These are phyloP conservation scores for Brachypodius melanocephalos DNA, from an alignment of 2,113 vertebrate species.

Conservation along the genomic window DNA sequence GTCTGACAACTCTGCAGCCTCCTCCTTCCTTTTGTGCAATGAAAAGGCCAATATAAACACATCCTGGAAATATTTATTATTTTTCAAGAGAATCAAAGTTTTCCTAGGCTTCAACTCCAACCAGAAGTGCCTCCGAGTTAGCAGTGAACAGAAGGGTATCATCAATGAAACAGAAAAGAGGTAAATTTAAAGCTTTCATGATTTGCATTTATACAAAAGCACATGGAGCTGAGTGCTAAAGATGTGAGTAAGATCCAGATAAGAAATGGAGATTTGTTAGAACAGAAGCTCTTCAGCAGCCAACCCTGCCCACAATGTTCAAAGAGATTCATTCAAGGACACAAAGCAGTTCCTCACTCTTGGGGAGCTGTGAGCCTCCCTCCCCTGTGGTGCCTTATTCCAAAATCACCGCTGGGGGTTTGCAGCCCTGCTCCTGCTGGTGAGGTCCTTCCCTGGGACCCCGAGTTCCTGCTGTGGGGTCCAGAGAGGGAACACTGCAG, in stretches of 20 bases:
- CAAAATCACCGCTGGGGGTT: not conserved
- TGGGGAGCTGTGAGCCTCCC: not conserved
- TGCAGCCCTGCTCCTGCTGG: not conserved
- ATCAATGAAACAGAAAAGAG: not conserved
- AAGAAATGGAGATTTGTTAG: not conserved
- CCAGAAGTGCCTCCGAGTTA: not conserved
- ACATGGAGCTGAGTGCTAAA: not conserved
- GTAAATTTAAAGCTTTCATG: not conserved
- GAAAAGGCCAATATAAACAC: not conserved
- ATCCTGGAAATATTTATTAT: not conserved
- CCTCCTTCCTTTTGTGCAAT: not conserved
- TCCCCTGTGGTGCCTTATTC: not conserved
- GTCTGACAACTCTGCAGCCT: not conserved
- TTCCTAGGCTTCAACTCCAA: not conserved
- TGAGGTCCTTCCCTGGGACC: not conserved
- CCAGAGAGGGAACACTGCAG: not conserved
- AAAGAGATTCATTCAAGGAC: not conserved
- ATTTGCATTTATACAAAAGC: slow-evolving; percentile 6
- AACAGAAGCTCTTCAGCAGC: not conserved
- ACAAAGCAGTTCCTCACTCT: not conserved
- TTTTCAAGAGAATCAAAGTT: not conserved
- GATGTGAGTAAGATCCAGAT: not conserved
- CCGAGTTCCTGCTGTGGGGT: not conserved
- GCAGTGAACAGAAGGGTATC: not conserved
- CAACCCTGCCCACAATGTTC: not conserved